These are phyloP conservation scores for Parazoanthus atlanticus DNA, from an alignment of 92 coral and sea anemone species.

Conservation along the genomic window DNA sequence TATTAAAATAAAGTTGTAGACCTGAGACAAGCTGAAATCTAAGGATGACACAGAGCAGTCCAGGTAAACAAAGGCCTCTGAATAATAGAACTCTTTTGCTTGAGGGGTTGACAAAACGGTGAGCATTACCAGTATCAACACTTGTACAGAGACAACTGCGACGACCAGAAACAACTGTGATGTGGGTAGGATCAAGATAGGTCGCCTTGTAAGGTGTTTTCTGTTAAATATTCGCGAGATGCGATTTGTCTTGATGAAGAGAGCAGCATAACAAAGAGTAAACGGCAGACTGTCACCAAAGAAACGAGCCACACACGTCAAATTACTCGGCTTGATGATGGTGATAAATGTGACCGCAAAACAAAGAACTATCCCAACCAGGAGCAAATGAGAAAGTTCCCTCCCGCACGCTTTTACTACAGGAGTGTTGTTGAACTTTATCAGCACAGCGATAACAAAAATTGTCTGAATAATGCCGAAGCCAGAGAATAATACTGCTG, in stretches of 20 bases:
- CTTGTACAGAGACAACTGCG: slow-evolving; percentile 88
- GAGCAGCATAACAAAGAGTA: slow-evolving; percentile 90
- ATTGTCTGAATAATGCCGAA: slow-evolving; percentile 74
- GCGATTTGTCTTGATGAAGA: slow-evolving; percentile 94
- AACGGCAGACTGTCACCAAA: slow-evolving; percentile 85
- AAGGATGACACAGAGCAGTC: slow-evolving; percentile 81
- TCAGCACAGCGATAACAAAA: slow-evolving; percentile 72
- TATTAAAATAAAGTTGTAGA: slow-evolving; percentile 92
- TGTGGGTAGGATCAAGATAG: slow-evolving; percentile 89
- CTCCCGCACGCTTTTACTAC: slow-evolving; percentile 96
- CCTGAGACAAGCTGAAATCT: slow-evolving; percentile 95
- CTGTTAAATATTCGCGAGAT: slow-evolving; percentile 97
- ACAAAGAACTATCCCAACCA: slow-evolving; percentile 79
- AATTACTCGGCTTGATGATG: slow-evolving; percentile 68
- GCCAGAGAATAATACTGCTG: slow-evolving; percentile 77
- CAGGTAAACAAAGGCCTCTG: slow-evolving; percentile 70
- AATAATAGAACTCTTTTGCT: slow-evolving; percentile 70
- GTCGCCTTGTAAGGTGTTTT: slow-evolving; percentile 86
- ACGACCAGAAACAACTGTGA: slow-evolving; percentile 87
- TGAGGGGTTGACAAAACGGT: slow-evolving; percentile 75
- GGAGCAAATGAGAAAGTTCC: slow-evolving; percentile 83
- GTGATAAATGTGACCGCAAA: slow-evolving; percentile 72
- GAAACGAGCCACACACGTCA: slow-evolving; percentile 81
- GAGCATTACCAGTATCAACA: slow-evolving; percentile 78
- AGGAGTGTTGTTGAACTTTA: slow-evolving; percentile 83